Conservation (phyloP, 1,140 invertebrate species). For the Chelonus insularis region DNA sequence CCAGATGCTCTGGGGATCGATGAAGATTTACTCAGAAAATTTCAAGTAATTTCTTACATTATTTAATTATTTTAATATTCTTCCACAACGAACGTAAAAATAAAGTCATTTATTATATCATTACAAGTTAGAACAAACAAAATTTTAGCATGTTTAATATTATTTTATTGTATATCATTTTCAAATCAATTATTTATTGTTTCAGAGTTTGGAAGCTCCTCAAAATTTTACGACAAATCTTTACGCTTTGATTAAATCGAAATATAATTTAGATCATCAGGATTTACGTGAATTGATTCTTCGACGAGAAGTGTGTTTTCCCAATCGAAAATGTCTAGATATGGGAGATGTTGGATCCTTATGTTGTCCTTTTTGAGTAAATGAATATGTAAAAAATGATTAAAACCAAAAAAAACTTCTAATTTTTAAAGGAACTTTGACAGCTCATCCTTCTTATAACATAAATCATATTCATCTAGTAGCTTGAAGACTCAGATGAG, state of each 20-base stretch:
- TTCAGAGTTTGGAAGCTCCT: slow-evolving; percentile 32
- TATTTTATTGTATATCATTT: not conserved
- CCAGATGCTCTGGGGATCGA: slow-evolving; percentile 30
- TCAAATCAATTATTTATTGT: slow-evolving; percentile 10
- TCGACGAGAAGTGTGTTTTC: slow-evolving; percentile 27
- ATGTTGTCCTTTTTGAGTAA: slow-evolving; percentile 36
- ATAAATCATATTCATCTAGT: too few relatives aligned
- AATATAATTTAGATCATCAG: slow-evolving; percentile 24
- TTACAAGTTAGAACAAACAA: too few relatives aligned
- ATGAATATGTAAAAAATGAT: slow-evolving; percentile 8
- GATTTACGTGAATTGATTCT: slow-evolving; percentile 32
- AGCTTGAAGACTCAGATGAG: too few relatives aligned
- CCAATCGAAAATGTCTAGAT: slow-evolving; percentile 30
- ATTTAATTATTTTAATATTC: not conserved
- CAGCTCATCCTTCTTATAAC: too few relatives aligned
- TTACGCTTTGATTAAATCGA: slow-evolving; percentile 29
- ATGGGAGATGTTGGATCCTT: slow-evolving; percentile 34
- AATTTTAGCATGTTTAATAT: not conserved
- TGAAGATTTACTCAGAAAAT: slow-evolving; percentile 25
- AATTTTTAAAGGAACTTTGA: too few relatives aligned
- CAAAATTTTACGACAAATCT: slow-evolving; percentile 37
- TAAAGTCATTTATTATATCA: too few relatives aligned
- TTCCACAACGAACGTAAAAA: too few relatives aligned
- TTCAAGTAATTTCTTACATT: slow-evolving; percentile 24
- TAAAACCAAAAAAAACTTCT: not conserved